Conservation (phyloP, 2,113 vertebrate species). For the Crotalus helleri region DNA sequence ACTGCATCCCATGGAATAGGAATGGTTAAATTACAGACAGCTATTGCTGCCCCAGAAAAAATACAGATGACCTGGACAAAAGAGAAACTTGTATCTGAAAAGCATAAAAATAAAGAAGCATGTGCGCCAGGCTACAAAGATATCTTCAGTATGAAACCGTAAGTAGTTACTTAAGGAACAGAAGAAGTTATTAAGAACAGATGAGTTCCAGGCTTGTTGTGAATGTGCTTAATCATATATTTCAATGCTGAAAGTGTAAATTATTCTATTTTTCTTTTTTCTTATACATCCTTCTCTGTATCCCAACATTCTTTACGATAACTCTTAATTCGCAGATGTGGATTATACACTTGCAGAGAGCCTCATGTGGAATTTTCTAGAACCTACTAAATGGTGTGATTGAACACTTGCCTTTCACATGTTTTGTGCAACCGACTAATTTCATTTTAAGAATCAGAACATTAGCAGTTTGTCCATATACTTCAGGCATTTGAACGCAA, state of each 20-base stretch:
- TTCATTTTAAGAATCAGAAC: background rate
- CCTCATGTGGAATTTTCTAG: background rate
- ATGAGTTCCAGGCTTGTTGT: background rate
- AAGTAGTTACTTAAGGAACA: slow-evolving; percentile 61
- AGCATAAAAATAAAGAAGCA: slow-evolving; percentile 78
- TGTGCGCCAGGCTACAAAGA: slow-evolving; percentile 76
- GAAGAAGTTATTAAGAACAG: background rate
- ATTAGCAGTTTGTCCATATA: background rate
- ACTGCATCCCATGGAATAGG: slow-evolving; percentile 76
- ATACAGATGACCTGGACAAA: slow-evolving; percentile 99
- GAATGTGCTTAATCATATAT: background rate
- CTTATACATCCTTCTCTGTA: background rate
- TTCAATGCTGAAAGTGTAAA: background rate
- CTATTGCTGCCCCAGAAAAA: slow-evolving; percentile 69
- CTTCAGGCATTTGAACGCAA: background rate
- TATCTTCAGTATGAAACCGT: slow-evolving; percentile 97
- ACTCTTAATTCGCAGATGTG: background rate
- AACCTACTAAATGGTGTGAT: background rate
- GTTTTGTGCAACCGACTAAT: background rate
- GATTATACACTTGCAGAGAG: background rate
- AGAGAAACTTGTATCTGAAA: slow-evolving; percentile 85
- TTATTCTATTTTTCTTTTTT: background rate
- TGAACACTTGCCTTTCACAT: background rate
- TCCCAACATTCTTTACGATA: background rate
- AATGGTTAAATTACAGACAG: slow-evolving; percentile 45